phyloP scores from a whole-genome alignment of 1,140 invertebrate species.

The Micrasema minimum region DNA sequence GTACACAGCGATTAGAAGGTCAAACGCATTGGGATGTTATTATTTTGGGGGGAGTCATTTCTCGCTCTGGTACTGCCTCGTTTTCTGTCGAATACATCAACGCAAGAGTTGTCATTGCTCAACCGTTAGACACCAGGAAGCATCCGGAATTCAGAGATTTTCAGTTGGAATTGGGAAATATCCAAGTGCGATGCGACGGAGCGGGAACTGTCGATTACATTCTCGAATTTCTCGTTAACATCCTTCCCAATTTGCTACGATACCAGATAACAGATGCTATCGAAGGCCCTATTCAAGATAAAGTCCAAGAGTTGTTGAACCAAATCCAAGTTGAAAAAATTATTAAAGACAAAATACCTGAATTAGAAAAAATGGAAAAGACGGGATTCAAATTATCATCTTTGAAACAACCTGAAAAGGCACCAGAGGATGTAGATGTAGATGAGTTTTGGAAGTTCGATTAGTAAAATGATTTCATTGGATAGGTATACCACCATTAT shows the following conservation, averaged over 20 bases:
- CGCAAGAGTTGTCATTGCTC: conserved; percentile 73
- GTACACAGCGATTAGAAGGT: conserved; percentile 81
- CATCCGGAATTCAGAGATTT: conserved; percentile 76
- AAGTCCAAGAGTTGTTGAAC: conserved; percentile 74
- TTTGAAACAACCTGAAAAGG: conserved; percentile 52
- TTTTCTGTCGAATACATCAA: conserved; percentile 82
- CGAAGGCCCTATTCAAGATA: conserved; percentile 77
- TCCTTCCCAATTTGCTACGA: conserved; percentile 83
- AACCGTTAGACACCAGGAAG: conserved; percentile 80
- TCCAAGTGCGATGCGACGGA: conserved; percentile 80
- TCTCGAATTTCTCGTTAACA: conserved; percentile 80
- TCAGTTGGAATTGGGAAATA: conserved; percentile 84
- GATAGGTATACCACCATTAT: no score
- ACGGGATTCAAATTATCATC: conserved; percentile 63
- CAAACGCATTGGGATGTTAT: conserved; percentile 81
- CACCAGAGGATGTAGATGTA: conserved; percentile 56
- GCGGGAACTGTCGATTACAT: conserved; percentile 84
- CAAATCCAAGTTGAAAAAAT: conserved; percentile 77
- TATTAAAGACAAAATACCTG: conserved; percentile 74
- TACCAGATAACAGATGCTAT: conserved; percentile 87
- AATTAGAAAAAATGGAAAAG: conserved; percentile 70
- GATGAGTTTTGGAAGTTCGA: conserved; percentile 66
- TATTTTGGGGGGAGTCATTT: conserved; percentile 73
- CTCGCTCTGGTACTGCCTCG: conserved; percentile 75
- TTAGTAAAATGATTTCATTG: no score